Conservation (phyloP, 1,140 invertebrate genomes). For the Drosophila erecta region DNA sequence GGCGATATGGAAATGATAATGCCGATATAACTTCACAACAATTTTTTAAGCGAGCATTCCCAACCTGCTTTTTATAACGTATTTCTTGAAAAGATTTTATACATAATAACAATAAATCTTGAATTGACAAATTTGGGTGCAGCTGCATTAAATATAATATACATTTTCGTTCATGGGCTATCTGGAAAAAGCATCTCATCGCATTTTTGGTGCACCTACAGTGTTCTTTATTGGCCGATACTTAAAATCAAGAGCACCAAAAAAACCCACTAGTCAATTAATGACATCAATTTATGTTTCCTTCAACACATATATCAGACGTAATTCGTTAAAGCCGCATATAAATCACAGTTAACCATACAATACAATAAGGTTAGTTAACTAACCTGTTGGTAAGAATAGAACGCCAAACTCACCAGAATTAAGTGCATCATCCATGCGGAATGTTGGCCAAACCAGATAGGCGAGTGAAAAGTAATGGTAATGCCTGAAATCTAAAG, state of each 20-base stretch:
- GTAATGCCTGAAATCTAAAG: conserved; percentile 40
- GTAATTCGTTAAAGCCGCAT: conserved; percentile 4
- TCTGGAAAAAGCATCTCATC: too few species aligned
- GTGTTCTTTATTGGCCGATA: too few species aligned
- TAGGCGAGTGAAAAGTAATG: conserved; percentile 56
- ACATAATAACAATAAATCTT: too few species aligned
- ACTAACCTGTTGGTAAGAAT: conserved; percentile 31
- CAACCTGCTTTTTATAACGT: too few species aligned
- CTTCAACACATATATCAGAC: background rate
- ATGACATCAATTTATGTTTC: conserved; percentile 17
- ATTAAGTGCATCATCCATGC: conserved; percentile 45
- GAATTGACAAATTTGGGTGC: too few species aligned
- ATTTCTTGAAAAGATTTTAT: too few species aligned
- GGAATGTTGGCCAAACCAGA: conserved; percentile 57
- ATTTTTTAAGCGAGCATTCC: too few species aligned
- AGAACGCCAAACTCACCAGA: background rate
- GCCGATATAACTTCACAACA: background rate
- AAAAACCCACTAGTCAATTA: background rate
- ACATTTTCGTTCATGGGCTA: too few species aligned
- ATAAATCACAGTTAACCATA: conserved; percentile 26
- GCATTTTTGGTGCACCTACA: too few species aligned
- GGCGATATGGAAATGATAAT: background rate
- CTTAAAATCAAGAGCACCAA: background rate
- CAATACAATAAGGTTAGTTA: conserved; percentile 55
- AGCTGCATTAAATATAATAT: too few species aligned